Evolutionary conservation across 2,797 vertebrate species (phyloP).

Genomic region (Helostoma temminkii): DNA sequence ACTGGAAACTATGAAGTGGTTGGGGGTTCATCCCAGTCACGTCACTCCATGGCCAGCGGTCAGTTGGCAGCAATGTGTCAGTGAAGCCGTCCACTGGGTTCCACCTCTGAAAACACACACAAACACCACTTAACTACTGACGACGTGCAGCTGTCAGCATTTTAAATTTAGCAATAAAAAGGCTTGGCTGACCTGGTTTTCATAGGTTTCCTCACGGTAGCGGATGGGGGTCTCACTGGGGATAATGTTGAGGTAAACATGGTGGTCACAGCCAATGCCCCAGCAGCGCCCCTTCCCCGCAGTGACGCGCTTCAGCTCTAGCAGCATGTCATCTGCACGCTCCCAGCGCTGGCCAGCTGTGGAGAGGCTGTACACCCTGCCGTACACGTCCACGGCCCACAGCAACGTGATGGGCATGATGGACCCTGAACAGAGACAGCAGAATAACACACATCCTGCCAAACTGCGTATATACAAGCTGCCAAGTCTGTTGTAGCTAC

Average conservation of each 20-base stretch:
- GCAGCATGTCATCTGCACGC: conserved; percentile 86
- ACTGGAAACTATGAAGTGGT: conserved; percentile 90
- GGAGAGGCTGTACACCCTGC: conserved; percentile 91
- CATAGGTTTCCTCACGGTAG: conserved; percentile 94
- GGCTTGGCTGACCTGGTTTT: conserved; percentile 91
- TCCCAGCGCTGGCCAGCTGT: conserved; percentile 91
- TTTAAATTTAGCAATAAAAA: accelerated
- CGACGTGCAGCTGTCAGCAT: background rate
- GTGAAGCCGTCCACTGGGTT: conserved; percentile 97
- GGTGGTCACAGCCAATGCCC: conserved; percentile 95
- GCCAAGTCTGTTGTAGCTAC: no score
- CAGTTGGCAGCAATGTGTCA: conserved; percentile 94
- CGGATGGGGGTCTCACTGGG: conserved; percentile 90
- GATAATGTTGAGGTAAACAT: conserved; percentile 91
- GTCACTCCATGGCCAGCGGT: conserved; percentile 98
- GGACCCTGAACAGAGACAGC: conserved; percentile 60
- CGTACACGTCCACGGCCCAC: conserved; percentile 96
- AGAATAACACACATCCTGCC: background rate
- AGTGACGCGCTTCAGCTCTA: conserved; percentile 93
- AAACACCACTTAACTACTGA: background rate
- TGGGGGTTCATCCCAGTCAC: conserved; percentile 91
- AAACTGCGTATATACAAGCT: background rate
- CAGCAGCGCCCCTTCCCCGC: conserved; percentile 91
- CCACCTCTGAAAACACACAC: conserved; percentile 88
- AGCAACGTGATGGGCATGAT: conserved; percentile 89